Percentiles rank a stretch among this genome's conserved stretches.
Evolutionary conservation across 2,888 invertebrate species (phyloP).

Genomic region (Torymus auratus): DNA sequence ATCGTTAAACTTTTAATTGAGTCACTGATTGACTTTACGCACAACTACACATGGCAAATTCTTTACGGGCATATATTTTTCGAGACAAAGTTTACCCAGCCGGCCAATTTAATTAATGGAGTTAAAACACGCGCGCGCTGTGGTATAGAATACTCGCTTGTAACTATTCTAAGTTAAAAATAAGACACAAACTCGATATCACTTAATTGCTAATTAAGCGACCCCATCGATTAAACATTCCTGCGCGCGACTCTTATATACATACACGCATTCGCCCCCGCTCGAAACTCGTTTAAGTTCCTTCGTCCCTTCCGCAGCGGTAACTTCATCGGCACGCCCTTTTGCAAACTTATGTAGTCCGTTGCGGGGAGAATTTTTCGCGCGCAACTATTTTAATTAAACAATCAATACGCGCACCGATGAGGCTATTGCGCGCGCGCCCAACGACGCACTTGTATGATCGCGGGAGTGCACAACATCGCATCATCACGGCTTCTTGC

Average conservation of each 20-base stretch:
- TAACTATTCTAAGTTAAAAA: constrained; percentile 28
- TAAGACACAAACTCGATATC: constrained; percentile 29
- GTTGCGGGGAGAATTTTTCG: constrained; percentile 11
- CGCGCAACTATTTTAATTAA: constrained; percentile 55
- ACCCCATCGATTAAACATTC: constrained; percentile 58
- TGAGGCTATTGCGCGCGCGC: neutral
- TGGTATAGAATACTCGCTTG: neutral
- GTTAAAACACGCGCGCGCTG: neutral
- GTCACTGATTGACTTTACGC: too few relatives aligned
- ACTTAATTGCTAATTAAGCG: constrained; percentile 57
- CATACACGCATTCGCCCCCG: constrained; percentile 10
- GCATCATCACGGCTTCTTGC: constrained; percentile 21
- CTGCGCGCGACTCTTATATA: constrained; percentile 18
- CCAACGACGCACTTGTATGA: neutral
- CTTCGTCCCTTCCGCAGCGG: constrained; percentile 29
- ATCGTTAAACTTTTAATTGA: too few relatives aligned
- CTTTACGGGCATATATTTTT: too few relatives aligned
- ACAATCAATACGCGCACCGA: constrained; percentile 11
- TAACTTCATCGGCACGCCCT: too few relatives aligned
- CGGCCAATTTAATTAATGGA: constrained; percentile 1
- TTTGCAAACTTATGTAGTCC: too few relatives aligned
- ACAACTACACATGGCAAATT: too few relatives aligned
- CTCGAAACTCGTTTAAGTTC: constrained; percentile 57
- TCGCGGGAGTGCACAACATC: neutral
- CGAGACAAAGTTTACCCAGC: neutral